phyloP scores from a whole-genome alignment of 2,113 vertebrate genomes.

The Upupa epops region DNA sequence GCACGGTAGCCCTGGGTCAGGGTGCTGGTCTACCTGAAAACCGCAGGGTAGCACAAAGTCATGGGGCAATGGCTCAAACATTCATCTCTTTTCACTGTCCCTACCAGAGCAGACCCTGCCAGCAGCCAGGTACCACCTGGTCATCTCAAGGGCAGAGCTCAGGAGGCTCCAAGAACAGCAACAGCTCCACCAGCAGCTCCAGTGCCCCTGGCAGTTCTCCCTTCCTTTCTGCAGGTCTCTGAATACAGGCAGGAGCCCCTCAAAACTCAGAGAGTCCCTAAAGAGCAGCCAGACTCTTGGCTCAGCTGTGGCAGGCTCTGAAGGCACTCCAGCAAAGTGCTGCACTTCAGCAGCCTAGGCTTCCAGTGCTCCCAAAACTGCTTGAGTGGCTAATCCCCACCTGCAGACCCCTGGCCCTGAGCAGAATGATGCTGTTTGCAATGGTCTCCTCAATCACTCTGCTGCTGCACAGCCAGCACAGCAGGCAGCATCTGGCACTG shows the following conservation, averaged over 20 bases:
- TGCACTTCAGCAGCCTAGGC: not conserved
- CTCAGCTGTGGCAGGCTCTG: not conserved
- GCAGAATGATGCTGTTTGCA: not conserved
- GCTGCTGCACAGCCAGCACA: not conserved
- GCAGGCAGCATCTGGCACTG: not conserved
- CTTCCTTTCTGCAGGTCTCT: not conserved
- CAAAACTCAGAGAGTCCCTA: not conserved
- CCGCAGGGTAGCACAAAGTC: not conserved
- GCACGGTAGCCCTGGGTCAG: no score
- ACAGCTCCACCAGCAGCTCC: accelerated
- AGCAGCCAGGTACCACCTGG: not conserved
- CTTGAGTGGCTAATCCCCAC: accelerated
- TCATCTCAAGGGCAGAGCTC: not conserved
- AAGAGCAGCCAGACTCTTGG: not conserved
- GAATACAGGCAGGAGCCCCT: not conserved
- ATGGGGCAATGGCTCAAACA: accelerated
- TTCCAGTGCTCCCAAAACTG: accelerated
- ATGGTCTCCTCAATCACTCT: not conserved
- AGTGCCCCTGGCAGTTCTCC: not conserved
- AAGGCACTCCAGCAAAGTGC: not conserved
- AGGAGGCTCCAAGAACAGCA: accelerated
- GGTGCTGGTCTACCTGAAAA: not conserved
- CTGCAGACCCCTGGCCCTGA: not conserved
- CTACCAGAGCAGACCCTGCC: not conserved
- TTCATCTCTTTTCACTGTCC: not conserved